Conservation (phyloP, 2,797 vertebrate genomes). For the Crotalus adamanteus region DNA sequence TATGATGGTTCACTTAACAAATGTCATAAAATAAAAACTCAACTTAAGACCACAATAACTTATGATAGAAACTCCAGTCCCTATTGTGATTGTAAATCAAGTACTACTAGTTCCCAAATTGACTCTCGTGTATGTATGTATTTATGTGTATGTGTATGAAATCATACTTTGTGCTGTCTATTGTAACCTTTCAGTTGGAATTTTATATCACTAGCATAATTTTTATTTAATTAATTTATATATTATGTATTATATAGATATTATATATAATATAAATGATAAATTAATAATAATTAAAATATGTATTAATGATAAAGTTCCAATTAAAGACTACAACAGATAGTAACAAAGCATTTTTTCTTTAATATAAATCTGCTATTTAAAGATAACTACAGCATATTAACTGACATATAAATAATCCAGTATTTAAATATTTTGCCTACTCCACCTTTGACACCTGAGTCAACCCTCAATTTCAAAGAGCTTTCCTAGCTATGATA, state of each 20-base stretch:
- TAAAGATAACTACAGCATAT: not conserved
- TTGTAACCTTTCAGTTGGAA: slow-evolving; percentile 18
- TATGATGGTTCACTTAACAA: not conserved
- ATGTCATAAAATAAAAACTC: not conserved
- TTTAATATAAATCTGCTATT: not conserved
- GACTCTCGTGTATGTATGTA: not conserved
- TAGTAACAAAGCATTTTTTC: not conserved
- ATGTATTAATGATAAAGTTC: not conserved
- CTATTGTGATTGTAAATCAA: not conserved
- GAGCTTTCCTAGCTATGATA: slow-evolving; percentile 7
- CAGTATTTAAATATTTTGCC: slow-evolving; percentile 8
- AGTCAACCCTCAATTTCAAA: not conserved
- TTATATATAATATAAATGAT: not conserved
- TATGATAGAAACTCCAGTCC: not conserved
- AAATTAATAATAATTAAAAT: not conserved
- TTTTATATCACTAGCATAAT: not conserved
- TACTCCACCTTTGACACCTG: not conserved
- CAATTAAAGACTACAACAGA: slow-evolving; percentile 10
- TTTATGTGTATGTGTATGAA: not conserved
- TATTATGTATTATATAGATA: too few species aligned
- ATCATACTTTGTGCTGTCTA: not conserved
- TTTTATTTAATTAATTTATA: not conserved
- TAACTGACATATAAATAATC: not conserved
- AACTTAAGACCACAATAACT: not conserved
- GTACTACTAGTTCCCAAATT: not conserved